Conservation (phyloP, 2,113 vertebrate species). For the Pithys albifrons region DNA sequence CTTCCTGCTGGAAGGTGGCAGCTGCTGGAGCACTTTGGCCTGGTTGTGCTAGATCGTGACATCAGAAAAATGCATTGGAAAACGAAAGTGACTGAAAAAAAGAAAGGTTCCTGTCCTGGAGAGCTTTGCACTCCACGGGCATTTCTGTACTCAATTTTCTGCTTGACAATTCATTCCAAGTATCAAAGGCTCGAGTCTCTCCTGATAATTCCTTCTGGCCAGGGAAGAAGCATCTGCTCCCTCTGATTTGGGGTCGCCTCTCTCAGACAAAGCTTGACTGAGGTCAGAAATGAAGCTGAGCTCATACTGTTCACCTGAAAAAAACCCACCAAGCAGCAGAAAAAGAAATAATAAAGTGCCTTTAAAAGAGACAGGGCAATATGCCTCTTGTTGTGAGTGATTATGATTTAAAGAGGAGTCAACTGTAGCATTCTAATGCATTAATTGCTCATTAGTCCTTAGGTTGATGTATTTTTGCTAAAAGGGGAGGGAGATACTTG, state of each 20-base stretch:
- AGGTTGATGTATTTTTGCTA: not conserved
- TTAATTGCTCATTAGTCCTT: not conserved
- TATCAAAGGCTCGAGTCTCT: not conserved
- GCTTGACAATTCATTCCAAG: not conserved
- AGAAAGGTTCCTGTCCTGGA: not conserved
- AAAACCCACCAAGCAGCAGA: not conserved
- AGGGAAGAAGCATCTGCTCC: not conserved
- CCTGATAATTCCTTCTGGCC: not conserved
- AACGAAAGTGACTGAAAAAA: not conserved
- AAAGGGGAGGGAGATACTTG: not conserved
- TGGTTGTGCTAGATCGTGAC: not conserved
- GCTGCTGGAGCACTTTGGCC: not conserved
- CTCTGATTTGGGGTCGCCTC: not conserved
- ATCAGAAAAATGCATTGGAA: not conserved
- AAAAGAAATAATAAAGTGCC: not conserved
- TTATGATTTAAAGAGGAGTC: not conserved
- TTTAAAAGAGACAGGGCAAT: not conserved
- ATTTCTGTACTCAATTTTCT: not conserved
- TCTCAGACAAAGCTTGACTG: not conserved
- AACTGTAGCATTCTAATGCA: not conserved
- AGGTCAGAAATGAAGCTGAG: not conserved
- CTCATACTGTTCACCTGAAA: not conserved
- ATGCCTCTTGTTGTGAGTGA: not conserved
- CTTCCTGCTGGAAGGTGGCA: not conserved
- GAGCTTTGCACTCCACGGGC: not conserved